phyloP scores from a whole-genome alignment of 2,113 vertebrate genomes.

The Lycaon pictus region DNA sequence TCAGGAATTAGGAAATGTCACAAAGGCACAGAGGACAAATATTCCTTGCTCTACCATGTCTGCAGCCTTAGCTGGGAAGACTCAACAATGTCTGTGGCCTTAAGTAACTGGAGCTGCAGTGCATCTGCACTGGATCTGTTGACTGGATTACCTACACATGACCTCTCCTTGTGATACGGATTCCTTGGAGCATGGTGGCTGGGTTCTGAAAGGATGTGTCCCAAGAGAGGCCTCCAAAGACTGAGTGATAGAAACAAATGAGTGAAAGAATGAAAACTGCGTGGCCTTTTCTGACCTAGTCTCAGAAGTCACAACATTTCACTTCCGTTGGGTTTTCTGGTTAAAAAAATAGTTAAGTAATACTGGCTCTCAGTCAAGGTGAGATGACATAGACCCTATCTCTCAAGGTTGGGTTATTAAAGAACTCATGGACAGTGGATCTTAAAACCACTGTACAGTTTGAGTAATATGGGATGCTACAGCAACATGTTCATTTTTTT shows the following conservation, averaged over 20 bases:
- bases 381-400: background rate
- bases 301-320: background rate
- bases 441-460: background rate
- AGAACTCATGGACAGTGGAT: background rate
- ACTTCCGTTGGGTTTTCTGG: too few relatives aligned
- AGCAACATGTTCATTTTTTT: background rate
- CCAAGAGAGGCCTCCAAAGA: background rate
- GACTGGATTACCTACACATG: background rate
- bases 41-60: background rate
- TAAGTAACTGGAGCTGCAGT: background rate
- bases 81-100: background rate
- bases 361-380: background rate
- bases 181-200: background rate
- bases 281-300: background rate
- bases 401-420: background rate
- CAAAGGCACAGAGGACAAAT: background rate
- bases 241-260: background rate
- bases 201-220: background rate
- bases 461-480: background rate
- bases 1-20: background rate
- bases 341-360: background rate
- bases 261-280: background rate
- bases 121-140: background rate
- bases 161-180: background rate
- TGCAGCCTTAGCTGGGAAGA: background rate